Percentiles rank a stretch among this genome's conserved stretches.
Evolutionary conservation across 53 echinoderm and acorn worm species (phyloP).

Genomic region (Mesocentrotus franciscanus): DNA sequence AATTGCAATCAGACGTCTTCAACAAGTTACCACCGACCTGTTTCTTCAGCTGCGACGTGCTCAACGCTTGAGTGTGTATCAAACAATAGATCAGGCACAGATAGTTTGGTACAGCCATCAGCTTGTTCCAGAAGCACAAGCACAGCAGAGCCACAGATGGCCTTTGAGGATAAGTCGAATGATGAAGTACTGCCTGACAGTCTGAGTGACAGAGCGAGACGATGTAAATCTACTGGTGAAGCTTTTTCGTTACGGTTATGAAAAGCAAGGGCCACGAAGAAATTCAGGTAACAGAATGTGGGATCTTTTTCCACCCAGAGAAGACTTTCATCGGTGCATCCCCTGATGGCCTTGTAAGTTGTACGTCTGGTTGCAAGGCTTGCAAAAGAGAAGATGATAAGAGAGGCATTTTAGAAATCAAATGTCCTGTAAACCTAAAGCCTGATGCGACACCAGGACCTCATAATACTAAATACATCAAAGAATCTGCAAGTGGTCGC

Average conservation of each 20-base stretch:
- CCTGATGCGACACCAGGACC: neutral
- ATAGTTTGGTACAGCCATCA: neutral
- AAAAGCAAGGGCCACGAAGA: neutral
- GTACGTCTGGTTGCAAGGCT: neutral
- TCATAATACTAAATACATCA: neutral
- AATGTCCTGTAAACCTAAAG: neutral
- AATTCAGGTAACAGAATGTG: neutral
- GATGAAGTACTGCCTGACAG: neutral
- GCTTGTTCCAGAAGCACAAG: neutral
- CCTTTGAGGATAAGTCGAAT: neutral
- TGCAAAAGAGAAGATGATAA: neutral
- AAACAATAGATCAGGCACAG: neutral
- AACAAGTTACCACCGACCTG: no score
- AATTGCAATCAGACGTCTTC: no score
- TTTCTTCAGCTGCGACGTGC: no score
- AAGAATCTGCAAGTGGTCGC: neutral
- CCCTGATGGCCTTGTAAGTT: slow-evolving; percentile 6
- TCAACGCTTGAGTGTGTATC: no score
- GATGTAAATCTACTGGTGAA: neutral
- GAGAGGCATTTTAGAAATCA: neutral
- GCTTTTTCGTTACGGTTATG: neutral
- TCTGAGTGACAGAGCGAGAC: neutral
- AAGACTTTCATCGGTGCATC: neutral
- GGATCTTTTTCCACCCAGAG: neutral
- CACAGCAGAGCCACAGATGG: neutral